A percentile compares a stretch with the other conserved stretches of the same genome.
Conservation (phyloP, 2,888 invertebrate genomes). For the Lasioglossum calceatum region DNA sequence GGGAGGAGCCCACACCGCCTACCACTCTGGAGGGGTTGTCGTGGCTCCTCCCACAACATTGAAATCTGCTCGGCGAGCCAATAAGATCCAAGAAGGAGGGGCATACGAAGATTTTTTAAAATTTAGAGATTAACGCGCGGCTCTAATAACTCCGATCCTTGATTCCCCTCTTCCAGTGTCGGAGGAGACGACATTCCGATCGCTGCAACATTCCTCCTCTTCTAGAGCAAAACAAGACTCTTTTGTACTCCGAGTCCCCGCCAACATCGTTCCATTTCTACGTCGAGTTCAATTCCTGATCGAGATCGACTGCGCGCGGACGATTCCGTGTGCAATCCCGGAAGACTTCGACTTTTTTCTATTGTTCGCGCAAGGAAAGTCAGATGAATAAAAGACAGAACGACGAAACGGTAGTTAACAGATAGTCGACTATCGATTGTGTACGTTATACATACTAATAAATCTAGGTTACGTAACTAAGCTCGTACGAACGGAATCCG, state of each 20-base stretch:
- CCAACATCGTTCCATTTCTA: background rate
- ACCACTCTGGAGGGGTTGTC: background rate
- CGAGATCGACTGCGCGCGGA: background rate
- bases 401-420: background rate
- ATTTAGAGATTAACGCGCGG: background rate
- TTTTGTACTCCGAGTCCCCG: constrained; percentile 11
- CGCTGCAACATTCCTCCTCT: background rate
- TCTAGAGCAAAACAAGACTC: background rate
- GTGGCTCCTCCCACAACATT: background rate
- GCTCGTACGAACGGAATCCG: constrained; percentile 11
- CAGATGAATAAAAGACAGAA: background rate
- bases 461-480: constrained; percentile 22
- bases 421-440: constrained; percentile 11
- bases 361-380: constrained; percentile 10
- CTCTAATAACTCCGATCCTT: background rate
- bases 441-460: constrained; percentile 22
- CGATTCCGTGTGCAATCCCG: background rate
- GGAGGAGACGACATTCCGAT: background rate
- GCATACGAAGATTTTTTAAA: background rate
- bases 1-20: background rate
- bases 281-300: background rate
- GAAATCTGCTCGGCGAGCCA: background rate
- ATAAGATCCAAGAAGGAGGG: background rate
- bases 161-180: background rate
- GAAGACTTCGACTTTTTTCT: background rate